phyloP scores from a whole-genome alignment of 2,797 vertebrate genomes.

The Nannoperca obscura region DNA sequence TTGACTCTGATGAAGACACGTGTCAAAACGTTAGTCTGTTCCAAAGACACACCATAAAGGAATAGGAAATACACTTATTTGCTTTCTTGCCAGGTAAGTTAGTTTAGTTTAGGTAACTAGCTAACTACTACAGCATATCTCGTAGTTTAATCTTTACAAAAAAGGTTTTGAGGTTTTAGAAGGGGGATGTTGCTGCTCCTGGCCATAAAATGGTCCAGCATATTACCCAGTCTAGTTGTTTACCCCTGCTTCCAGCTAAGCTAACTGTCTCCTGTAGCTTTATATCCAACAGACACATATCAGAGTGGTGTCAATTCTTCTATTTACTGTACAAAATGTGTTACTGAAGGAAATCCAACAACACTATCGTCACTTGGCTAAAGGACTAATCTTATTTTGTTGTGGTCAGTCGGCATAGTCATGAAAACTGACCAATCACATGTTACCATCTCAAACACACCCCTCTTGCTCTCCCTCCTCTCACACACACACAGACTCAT shows the following conservation, averaged over 20 bases:
- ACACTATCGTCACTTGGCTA: slow-evolving; percentile 16
- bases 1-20: too few relatives aligned
- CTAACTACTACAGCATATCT: too few relatives aligned
- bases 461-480: slow-evolving; percentile 29
- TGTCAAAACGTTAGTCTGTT: too few relatives aligned
- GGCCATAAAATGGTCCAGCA: background rate
- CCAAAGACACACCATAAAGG: too few relatives aligned
- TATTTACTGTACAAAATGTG: background rate
- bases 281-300: background rate
- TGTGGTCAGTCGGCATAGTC: slow-evolving; percentile 39
- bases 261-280: background rate
- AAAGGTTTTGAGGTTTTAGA: too few relatives aligned
- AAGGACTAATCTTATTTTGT: slow-evolving; percentile 39
- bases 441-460: slow-evolving; percentile 56
- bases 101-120: too few relatives aligned
- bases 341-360: slow-evolving; percentile 23
- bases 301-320: background rate
- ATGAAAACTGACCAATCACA: slow-evolving; percentile 57
- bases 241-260: background rate
- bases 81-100: background rate
- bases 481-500: slow-evolving; percentile 18
- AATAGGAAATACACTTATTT: background rate
- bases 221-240: background rate
- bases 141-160: too few relatives aligned
- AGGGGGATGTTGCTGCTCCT: too few relatives aligned